These are phyloP conservation scores for Scaptomyza cyrtandrae DNA, from an alignment of 2,888 invertebrate genomes.

Conservation along the genomic window DNA sequence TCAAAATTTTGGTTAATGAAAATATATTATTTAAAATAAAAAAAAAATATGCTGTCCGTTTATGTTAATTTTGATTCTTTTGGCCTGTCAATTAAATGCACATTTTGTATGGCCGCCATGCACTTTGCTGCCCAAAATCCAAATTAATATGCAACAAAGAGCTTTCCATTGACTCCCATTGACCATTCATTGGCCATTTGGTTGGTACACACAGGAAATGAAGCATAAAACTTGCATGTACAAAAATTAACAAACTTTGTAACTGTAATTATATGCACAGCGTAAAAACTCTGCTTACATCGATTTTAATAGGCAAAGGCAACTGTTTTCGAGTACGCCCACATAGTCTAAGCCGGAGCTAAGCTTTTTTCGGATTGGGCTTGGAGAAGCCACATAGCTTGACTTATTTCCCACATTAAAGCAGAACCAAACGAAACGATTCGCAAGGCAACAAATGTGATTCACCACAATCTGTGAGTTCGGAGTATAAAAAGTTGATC, in stretches of 20 bases:
- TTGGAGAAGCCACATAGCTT: conserved; percentile 41
- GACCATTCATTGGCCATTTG: conserved; percentile 35
- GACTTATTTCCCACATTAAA: conserved; percentile 74
- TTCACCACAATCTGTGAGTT: conserved; percentile 41
- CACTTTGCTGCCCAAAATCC: conserved; percentile 59
- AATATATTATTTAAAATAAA: conserved; percentile 61
- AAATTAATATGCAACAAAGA: conserved; percentile 74
- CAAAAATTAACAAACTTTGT: conserved; percentile 63
- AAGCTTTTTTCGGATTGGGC: conserved; percentile 52
- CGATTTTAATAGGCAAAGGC: conserved; percentile 73
- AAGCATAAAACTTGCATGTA: conserved; percentile 72
- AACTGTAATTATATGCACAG: conserved; percentile 66
- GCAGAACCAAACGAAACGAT: conserved; percentile 49
- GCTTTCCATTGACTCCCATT: conserved; percentile 44
- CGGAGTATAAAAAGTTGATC: conserved; percentile 22
- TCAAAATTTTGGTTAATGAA: conserved; percentile 64
- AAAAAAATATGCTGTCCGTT: conserved; percentile 46
- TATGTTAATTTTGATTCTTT: conserved; percentile 64
- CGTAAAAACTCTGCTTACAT: conserved; percentile 55
- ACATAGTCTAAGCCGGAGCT: conserved; percentile 34
- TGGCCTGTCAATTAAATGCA: conserved; percentile 72
- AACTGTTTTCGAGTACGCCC: conserved; percentile 42
- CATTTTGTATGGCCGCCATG: conserved; percentile 78
- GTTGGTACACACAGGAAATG: conserved; percentile 67
- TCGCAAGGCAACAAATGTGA: conserved; percentile 52